Evolutionary conservation across 2,113 vertebrate species (phyloP), one percentile per base, ranked within the genome.

Genomic region (Rana temporaria): DNA sequence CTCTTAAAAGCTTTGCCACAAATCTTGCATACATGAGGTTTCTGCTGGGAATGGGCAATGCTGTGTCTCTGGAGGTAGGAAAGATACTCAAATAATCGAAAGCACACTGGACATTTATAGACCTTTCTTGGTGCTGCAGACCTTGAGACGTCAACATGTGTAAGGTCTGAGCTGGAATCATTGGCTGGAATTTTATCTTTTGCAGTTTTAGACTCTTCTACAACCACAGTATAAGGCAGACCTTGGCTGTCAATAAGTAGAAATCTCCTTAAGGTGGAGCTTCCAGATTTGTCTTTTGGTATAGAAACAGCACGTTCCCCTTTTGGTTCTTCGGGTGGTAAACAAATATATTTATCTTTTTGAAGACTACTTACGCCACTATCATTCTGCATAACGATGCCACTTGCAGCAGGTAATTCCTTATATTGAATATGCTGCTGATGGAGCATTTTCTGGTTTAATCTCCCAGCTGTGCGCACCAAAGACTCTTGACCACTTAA

Each of bases 1-100:
- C 94, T 92, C 88, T 96, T 96, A 91, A 97, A 97, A 64, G 94
- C 94, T 86, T 96, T 97, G 72, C 93, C 94, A 12, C 96, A 97
- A 67, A 93, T 91, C 85, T 93, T 89, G 30, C 95, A 96, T 11
- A 92, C 87, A 3, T 96, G 95, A 9, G 96, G 95, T 89, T 96
- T 96, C 88, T 90, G 94, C 89, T 96, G 93, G 0, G 95, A 96
- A 89, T 96, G 95, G 0, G 95, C 94, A 88, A 96, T 94, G 87
- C 95, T 95, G 85, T 96, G 96, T 15, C 95, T 93, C 87, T 95
- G 95, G 11, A 96, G 92, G 87, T 96, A 95, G 0, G 95, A 96
- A 79, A 95, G 90, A 91, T 95, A 97, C 91, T 95, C 95, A 82
- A 96, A 97, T 84, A 93, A 90, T 15, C 95, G 91, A 0, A 94